A percentile compares a stretch with the other conserved stretches of the same genome.
Evolutionary conservation across 1,140 invertebrate genomes (phyloP).

Genomic region (Bombyx mori): ASM3026992v2 NC_085107.1:6063001-6063500

Average conservation of each 20-base stretch:
- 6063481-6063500: not conserved
- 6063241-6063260: conserved; percentile 12
- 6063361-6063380: conserved; percentile 52
- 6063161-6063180: not conserved
- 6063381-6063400: conserved; percentile 58
- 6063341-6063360: conserved; percentile 58
- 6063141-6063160: too few relatives aligned
- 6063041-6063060: conserved; percentile 76
- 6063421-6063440: conserved; percentile 29
- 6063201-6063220: conserved; percentile 3
- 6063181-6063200: not conserved
- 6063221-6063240: conserved; percentile 13
- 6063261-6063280: too few relatives aligned
- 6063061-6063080: conserved; percentile 82
- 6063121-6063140: not conserved
- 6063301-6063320: conserved; percentile 20
- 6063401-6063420: conserved; percentile 50
- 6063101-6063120: conserved; percentile 70
- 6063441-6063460: conserved; percentile 3
- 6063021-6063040: conserved; percentile 72
- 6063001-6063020: conserved; percentile 71
- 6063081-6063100: conserved; percentile 83
- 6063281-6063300: conserved; percentile 3
- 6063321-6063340: conserved; percentile 44
- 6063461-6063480: not conserved